These are phyloP conservation scores for Onychorhynchus coronatus DNA, from an alignment of 2,113 vertebrate genomes.

Conservation along the genomic window DNA sequence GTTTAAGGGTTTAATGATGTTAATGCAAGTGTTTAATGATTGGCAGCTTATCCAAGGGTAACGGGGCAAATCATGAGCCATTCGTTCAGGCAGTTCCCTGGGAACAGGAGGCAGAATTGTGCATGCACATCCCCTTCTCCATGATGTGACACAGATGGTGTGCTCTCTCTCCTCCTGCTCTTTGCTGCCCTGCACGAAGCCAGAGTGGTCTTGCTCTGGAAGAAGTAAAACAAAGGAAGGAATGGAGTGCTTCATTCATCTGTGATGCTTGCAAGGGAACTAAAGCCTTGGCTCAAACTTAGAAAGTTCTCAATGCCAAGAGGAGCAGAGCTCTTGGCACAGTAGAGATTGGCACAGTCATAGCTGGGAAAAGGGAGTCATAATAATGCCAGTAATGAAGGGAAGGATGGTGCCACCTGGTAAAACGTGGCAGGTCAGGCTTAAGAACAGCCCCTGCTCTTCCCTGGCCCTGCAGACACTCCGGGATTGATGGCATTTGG, in stretches of 20 bases:
- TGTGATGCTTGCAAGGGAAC: not conserved
- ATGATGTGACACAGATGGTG: not conserved
- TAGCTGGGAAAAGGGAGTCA: not conserved
- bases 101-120: not conserved
- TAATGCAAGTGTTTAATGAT: too few relatives aligned
- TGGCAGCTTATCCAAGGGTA: not conserved
- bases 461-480: not conserved
- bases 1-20: too few relatives aligned
- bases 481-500: not conserved
- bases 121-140: rapidly evolving
- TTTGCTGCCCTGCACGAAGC: not conserved
- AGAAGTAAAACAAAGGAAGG: not conserved
- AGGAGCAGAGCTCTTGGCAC: not conserved
- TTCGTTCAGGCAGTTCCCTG: not conserved
- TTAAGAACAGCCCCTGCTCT: not conserved
- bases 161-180: not conserved
- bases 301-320: not conserved
- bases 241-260: not conserved
- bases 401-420: not conserved
- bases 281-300: not conserved
- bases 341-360: not conserved
- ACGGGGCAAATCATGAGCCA: not conserved
- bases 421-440: not conserved
- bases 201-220: not conserved
- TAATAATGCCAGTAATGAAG: not conserved